Conservation (phyloP, 2,888 invertebrate species). For the Cephalotes varians region DNA sequence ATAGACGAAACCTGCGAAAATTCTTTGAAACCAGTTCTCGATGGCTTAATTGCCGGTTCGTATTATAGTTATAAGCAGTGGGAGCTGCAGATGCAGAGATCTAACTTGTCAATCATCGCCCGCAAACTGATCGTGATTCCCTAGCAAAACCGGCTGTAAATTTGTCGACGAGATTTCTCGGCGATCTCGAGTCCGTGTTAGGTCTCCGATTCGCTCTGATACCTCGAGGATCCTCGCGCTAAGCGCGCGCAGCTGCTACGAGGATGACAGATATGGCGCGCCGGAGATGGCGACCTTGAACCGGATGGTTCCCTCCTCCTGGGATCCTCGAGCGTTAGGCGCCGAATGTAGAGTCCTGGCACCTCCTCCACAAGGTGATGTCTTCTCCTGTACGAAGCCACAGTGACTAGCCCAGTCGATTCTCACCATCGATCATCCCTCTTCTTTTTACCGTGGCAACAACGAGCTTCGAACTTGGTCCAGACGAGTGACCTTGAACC, state of each 20-base stretch:
- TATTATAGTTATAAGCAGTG: not conserved
- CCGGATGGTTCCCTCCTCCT: constrained; percentile 79
- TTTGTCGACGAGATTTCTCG: constrained; percentile 1
- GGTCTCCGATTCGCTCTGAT: constrained; percentile 37
- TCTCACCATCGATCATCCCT: constrained; percentile 76
- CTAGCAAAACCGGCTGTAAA: not conserved
- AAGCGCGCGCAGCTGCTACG: constrained; percentile 78
- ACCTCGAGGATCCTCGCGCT: constrained; percentile 76
- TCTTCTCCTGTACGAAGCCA: constrained; percentile 83
- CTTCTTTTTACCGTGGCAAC: constrained; percentile 50
- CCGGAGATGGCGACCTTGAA: constrained; percentile 80
- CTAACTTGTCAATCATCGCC: constrained; percentile 46
- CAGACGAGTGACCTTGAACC: constrained; percentile 69
- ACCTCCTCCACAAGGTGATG: constrained; percentile 83
- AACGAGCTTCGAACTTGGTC: constrained; percentile 62
- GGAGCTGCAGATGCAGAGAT: not conserved
- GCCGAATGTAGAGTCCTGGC: constrained; percentile 84
- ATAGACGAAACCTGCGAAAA: constrained; percentile 29
- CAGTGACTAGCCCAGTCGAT: constrained; percentile 76
- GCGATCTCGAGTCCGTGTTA: constrained; percentile 14
- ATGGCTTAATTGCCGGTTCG: constrained; percentile 41
- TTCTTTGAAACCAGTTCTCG: constrained; percentile 43
- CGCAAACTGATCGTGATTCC: not conserved
- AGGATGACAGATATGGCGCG: constrained; percentile 83
- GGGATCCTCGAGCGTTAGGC: constrained; percentile 84